phyloP scores from a whole-genome alignment of 2,888 invertebrate species.

The Trissonchulus latispiculum region DNA sequence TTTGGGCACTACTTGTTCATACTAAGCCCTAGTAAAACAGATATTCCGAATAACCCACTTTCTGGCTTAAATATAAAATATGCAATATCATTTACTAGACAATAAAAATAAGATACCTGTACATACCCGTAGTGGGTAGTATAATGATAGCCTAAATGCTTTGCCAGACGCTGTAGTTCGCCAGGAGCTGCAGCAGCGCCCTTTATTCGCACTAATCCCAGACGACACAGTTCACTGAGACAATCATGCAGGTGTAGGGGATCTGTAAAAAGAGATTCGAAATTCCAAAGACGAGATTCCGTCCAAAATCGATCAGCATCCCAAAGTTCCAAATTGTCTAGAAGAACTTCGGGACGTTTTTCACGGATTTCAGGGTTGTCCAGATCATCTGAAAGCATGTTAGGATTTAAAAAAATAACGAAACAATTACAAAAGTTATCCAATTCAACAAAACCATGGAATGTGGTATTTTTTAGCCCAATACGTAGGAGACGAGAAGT shows the following conservation, averaged over 20 bases:
- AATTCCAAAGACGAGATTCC: conserved; percentile 30
- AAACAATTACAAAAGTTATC: too few relatives aligned
- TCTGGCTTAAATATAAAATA: too few relatives aligned
- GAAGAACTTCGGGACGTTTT: conserved; percentile 30
- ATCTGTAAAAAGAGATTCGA: conserved; percentile 32
- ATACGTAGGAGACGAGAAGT: too few relatives aligned
- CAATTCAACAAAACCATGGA: too few relatives aligned
- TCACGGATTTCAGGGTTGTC: conserved; percentile 25
- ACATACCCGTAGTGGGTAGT: conserved; percentile 61
- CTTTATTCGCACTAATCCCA: conserved; percentile 58
- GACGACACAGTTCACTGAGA: conserved; percentile 55
- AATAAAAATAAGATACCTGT: too few relatives aligned
- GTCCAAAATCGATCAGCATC: conserved; percentile 31
- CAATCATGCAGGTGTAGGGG: conserved; percentile 50
- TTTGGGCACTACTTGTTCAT: too few relatives aligned
- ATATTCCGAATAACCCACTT: too few relatives aligned
- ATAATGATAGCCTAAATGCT: conserved; percentile 59
- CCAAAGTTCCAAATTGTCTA: conserved; percentile 34
- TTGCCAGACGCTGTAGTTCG: conserved; percentile 54
- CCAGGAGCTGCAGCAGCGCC: conserved; percentile 53
- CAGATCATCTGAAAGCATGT: conserved; percentile 34
- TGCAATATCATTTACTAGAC: too few relatives aligned
- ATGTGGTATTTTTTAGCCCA: too few relatives aligned
- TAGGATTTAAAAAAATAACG: too few relatives aligned
- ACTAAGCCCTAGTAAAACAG: too few relatives aligned